Evolutionary conservation across 2,888 invertebrate species (phyloP), one percentile per base, ranked within the genome.

Genomic region (Allacma fusca): DNA sequence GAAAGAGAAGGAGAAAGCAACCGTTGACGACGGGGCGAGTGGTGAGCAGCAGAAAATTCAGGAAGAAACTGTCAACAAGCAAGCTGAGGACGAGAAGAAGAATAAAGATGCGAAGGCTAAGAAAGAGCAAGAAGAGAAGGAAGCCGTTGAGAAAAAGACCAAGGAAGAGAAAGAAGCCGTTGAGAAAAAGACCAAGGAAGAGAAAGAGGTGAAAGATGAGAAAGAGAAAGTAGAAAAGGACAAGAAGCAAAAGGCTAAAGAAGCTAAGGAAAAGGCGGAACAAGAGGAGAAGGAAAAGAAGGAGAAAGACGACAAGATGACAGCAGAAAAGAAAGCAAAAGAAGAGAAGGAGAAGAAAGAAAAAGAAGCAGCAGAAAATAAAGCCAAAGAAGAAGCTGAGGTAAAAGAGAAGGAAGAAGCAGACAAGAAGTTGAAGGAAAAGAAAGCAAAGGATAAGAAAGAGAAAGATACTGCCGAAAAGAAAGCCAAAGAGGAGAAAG

Each of bases 41-140:
- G 34, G 16, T 7, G 21, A 75, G n/a, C n/a, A n/a, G n/a, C n/a
- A n/a, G n/a, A n/a, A n/a, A n/a, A n/a, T n/a, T n/a, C n/a, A n/a
- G 43, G 9, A 65, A 43, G 21, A 75, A 40, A 67, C 44, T n/a
- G 50, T 9, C n/a, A 7, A 16, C 4, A 57, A 69, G 34, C 57
- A 57, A 44, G 76, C 50, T n/a, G n/a, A 75, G 13, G n/a, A 76
- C 43, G 59, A 59, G 7, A n/a, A n/a, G n/a, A n/a, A n/a, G n/a
- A n/a, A n/a, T n/a, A 57, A 76, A 26, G 70, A 9, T 5, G 67
- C 23, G 5, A 50, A 34, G 2, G 71, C 44, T 44, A 67, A 73
- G 65, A 71, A 71, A 57, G 75, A n/a, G 13, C 50, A 72, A 23
- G 59, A 26, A 21, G 50, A 73, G 50, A 67, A 26, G 29, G 40